A percentile compares a stretch with the other conserved stretches of the same genome.
phyloP scores from a whole-genome alignment of 2,888 invertebrate species.

The Nysson spinosus region DNA sequence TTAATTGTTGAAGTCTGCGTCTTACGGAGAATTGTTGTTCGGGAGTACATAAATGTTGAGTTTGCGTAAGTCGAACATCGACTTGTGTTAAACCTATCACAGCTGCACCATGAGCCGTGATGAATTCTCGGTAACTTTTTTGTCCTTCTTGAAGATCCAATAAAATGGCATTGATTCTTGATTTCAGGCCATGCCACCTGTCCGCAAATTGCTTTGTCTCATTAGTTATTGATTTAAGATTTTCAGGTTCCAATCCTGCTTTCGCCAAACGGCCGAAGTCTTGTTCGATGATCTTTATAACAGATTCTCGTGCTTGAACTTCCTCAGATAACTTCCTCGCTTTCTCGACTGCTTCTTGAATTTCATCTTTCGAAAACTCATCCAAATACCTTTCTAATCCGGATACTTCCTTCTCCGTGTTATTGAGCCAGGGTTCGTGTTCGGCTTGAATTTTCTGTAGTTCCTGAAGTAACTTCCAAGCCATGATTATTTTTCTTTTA shows the following conservation, averaged over 20 bases:
- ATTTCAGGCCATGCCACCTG: conserved; percentile 83
- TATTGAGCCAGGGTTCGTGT: conserved; percentile 82
- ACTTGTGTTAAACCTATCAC: conserved; percentile 85
- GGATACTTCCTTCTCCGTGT: conserved; percentile 82
- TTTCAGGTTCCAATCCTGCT: conserved; percentile 84
- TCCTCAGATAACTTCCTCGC: conserved; percentile 80
- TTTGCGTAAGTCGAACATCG: conserved; percentile 85
- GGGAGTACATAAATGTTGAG: conserved; percentile 81
- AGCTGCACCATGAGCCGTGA: conserved; percentile 84
- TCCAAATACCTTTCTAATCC: conserved; percentile 81
- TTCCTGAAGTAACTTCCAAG: conserved; percentile 82
- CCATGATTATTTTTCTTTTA: conserved; percentile 82
- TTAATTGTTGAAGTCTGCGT: conserved; percentile 77
- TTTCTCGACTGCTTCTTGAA: conserved; percentile 80
- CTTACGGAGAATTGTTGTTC: conserved; percentile 77
- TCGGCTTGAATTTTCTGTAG: conserved; percentile 80
- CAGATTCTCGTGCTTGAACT: conserved; percentile 79
- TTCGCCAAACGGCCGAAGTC: conserved; percentile 85
- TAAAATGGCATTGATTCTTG: conserved; percentile 80
- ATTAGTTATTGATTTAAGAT: conserved; percentile 82
- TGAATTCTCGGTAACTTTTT: conserved; percentile 83
- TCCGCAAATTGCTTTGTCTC: conserved; percentile 81
- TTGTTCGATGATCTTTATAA: conserved; percentile 83
- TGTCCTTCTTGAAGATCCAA: conserved; percentile 81
- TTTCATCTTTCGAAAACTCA: conserved; percentile 80